Evolutionary conservation across 2,888 invertebrate species (phyloP), one percentile per base, ranked within the genome.

Genomic region (Patella caerulea): DNA sequence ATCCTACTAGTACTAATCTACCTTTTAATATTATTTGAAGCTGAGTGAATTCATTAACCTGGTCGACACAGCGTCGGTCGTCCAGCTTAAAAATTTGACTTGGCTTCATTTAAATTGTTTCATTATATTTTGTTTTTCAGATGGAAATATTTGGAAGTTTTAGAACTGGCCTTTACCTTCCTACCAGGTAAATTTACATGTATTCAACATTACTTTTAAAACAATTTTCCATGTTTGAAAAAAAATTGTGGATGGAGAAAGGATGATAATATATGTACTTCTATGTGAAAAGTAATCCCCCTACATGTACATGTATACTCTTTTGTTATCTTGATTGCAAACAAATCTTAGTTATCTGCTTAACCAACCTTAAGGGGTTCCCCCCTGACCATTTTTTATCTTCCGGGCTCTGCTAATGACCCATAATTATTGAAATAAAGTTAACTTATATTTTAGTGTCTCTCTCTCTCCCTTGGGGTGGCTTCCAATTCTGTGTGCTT

Each of bases 141-240:
- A 98, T 99, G 84, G 97, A 98, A 93, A 96, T 98, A 89, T 99
- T 99, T 93, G 99, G 99, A 89, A 98, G 98, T 90, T 98, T 98
- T 93, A 95, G 97, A 87, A 99, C 99, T 83, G 98, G 98, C 77
- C 95, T 99, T 84, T 99, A 98, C 93, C 94, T 99, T 91, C 99
- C 99, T 84, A 98, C 98, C 89, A 98, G 98, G 94, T 94, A 91
- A 83, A 17, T n/a, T n/a, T n/a, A n/a, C n/a, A n/a, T 54, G 2
- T 54, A 70, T 53, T 55, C 53, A 29, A 34, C n/a, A 9, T 45
- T 45, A 7, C 45, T 45, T 45, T 9, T 45, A 45, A 45, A 9
- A 9, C 9, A 7, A 45, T 45, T 45, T 5, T 7, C 45, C 9
- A 45, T 45, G 9, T 45, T 45, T 45, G 45, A 4, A 9, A 9